phyloP scores from a whole-genome alignment of 2,797 vertebrate genomes.

The Syngnathus acus region DNA sequence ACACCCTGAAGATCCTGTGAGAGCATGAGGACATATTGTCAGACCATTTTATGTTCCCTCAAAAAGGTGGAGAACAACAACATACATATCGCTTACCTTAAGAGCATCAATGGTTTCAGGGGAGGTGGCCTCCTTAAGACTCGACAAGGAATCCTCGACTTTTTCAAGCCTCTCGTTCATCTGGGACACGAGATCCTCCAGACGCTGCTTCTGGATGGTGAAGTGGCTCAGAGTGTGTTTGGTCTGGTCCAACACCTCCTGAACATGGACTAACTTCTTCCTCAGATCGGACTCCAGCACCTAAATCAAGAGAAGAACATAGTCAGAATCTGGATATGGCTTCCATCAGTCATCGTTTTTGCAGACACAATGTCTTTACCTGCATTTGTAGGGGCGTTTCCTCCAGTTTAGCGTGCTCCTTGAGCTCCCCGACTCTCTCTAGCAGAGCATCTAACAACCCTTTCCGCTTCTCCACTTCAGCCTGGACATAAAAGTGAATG shows the following conservation, averaged over 20 bases:
- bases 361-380: conserved; percentile 55
- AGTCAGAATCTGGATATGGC: no score
- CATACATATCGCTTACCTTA: conserved; percentile 66
- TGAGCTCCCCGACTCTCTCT: conserved; percentile 80
- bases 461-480: conserved; percentile 78
- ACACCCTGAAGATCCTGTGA: conserved; percentile 76
- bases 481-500: conserved; percentile 57
- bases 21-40: neutral
- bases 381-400: conserved; percentile 85
- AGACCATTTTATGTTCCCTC: neutral
- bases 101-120: conserved; percentile 77
- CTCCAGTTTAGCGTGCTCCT: conserved; percentile 74
- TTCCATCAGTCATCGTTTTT: no score
- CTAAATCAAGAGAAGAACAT: conserved; percentile 52
- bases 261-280: conserved; percentile 83
- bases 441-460: conserved; percentile 75
- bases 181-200: conserved; percentile 79
- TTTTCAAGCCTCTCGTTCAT: conserved; percentile 70
- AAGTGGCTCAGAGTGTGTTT: conserved; percentile 84
- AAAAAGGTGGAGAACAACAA: no score
- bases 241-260: conserved; percentile 79
- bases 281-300: conserved; percentile 83
- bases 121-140: conserved; percentile 64
- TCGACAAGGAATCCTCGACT: conserved; percentile 73
- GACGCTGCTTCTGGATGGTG: conserved; percentile 75